These are phyloP conservation scores for Pygathrix nemaeus DNA, from an alignment of 2,113 vertebrate species.

Conservation along the genomic window DNA sequence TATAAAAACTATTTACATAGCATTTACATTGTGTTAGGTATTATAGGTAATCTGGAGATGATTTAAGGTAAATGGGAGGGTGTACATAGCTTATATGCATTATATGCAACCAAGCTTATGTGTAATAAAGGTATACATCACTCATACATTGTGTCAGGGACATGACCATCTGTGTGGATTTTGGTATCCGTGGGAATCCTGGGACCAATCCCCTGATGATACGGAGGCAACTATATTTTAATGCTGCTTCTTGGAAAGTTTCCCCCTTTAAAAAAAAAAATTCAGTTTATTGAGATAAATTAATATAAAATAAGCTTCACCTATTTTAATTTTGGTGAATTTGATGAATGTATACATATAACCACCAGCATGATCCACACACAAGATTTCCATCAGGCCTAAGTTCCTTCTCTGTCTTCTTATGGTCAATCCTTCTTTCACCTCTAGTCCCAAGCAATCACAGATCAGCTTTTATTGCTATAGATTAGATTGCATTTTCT, in stretches of 20 bases:
- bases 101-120: too few species aligned
- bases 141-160: not conserved
- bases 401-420: not conserved
- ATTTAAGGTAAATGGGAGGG: not conserved
- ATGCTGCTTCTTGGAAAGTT: not conserved
- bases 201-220: not conserved
- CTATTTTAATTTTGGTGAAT: not conserved
- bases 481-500: not conserved
- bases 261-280: not conserved
- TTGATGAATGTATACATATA: not conserved
- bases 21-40: not conserved
- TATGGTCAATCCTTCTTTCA: not conserved
- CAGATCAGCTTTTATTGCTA: not conserved
- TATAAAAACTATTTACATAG: not conserved
- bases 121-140: too few species aligned
- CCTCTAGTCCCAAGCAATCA: not conserved
- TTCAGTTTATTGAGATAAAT: not conserved
- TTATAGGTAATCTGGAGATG: not conserved
- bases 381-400: not conserved
- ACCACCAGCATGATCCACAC: not conserved
- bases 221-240: not conserved
- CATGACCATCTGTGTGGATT: not conserved
- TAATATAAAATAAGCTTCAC: not conserved
- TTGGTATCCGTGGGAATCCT: not conserved
- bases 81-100: not conserved